Base-by-base conservation (phyloP, 2,797 vertebrate species). In the Pagetopsis macropterus region DNA sequence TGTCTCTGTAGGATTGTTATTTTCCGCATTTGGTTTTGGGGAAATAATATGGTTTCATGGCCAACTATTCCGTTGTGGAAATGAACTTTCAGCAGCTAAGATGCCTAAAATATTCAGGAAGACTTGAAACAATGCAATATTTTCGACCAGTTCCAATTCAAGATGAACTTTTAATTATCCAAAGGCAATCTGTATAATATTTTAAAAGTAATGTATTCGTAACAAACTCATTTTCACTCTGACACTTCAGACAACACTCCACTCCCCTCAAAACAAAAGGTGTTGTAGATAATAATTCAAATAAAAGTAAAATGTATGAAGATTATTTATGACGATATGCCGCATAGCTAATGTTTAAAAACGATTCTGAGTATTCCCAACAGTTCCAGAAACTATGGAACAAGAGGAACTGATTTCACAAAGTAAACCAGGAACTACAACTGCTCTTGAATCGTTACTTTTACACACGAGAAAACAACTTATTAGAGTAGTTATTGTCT, bases 11-110 rank as follows among this genome's bases (percentile, higher is more conserved):
- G 7, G 17, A 41, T 13, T 0, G 5, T 51, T 11, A 27, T 45
- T 75, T 64, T 51, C 33, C 66, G 62, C 49, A 65, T 65, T 60
- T 68, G 17, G 40, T 65, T 82, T 31, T 19, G 23, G 56, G 33
- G 52, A 56, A 23, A 33, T 23, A 23, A 62, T 4, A 12, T 1
- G 3, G 3, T 50, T 33, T 58, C 27, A 6, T 10, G 23, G 50
- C 52, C 56, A 69, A 68, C 75, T 43, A 49, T 54, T 27, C 48
- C 62, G 60, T 23, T 14, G 14, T 65, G 16, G 51, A 71, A 76
- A 64, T 69, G 21, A 58, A 58, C 56, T 59, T 17, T 64, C 37
- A 64, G 62, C 51, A 50, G 68, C 40, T 51, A 21, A n/a, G 61
- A 70, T 9, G 0, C 37, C 43, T 44, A 23, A 40, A 19, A 76